Percentiles rank a stretch among this genome's conserved stretches.
phyloP scores from a whole-genome alignment of 2,888 invertebrate species.

The Noctua janthe region DNA sequence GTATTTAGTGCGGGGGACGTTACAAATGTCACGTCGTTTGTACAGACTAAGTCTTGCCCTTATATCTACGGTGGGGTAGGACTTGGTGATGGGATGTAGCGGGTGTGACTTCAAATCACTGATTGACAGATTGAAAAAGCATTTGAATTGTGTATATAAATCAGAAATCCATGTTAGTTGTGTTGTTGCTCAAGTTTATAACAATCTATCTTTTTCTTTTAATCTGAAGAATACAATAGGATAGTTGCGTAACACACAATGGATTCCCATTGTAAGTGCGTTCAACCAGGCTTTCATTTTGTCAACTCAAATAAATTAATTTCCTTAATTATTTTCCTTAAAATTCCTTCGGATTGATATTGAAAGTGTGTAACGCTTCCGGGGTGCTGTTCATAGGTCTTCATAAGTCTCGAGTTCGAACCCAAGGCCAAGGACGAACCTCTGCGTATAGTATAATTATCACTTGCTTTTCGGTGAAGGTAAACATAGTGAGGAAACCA shows the following conservation, averaged over 20 bases:
- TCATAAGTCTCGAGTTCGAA: too few relatives aligned
- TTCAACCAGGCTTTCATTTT: neutral
- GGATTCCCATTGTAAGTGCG: neutral
- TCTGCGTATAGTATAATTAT: too few relatives aligned
- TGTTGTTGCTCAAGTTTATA: neutral
- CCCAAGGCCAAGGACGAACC: too few relatives aligned
- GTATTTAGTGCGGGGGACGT: constrained; percentile 61
- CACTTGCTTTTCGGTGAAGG: too few relatives aligned
- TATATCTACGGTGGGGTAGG: constrained; percentile 54
- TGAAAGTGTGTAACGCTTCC: neutral
- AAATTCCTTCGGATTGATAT: neutral
- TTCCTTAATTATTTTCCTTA: neutral
- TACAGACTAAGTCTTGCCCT: constrained; percentile 60
- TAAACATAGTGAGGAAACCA: too few relatives aligned
- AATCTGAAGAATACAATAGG: too few relatives aligned
- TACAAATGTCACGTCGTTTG: constrained; percentile 69
- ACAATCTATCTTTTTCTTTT: neutral
- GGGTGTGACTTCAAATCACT: neutral
- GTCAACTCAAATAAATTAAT: neutral
- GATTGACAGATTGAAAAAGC: neutral
- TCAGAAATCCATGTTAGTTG: neutral
- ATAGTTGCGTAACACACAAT: neutral
- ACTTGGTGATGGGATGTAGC: constrained; percentile 25
- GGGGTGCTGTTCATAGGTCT: neutral
- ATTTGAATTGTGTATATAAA: neutral